A percentile compares a stretch with the other conserved stretches of the same genome.
phyloP scores from a whole-genome alignment of 2,113 vertebrate species.

The Lanius collurio region DNA sequence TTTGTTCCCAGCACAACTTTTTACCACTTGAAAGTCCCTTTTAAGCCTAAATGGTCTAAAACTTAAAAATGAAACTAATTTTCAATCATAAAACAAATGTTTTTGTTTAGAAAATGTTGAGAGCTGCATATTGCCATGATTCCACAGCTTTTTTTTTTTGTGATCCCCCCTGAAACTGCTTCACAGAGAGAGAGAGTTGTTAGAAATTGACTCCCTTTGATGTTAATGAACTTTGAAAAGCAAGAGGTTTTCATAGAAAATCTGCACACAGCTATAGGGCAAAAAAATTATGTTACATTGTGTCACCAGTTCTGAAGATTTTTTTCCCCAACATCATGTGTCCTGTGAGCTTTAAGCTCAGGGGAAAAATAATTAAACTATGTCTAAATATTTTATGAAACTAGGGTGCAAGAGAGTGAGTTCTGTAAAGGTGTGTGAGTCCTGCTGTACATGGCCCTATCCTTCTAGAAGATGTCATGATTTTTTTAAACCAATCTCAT shows the following conservation, averaged over 20 bases:
- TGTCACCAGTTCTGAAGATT: not conserved
- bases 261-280: not conserved
- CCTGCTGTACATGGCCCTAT: not conserved
- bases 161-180: not conserved
- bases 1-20: slow-evolving; percentile 6
- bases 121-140: not conserved
- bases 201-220: not conserved
- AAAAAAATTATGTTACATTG: not conserved
- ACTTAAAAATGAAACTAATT: slow-evolving; percentile 16
- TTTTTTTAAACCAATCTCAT: not conserved
- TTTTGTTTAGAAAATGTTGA: slow-evolving; percentile 24
- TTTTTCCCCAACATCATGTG: not conserved
- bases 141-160: not conserved
- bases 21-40: not conserved
- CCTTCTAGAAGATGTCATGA: not conserved
- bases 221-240: not conserved
- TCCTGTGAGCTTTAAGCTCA: not conserved
- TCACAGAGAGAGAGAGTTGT: not conserved
- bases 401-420: not conserved
- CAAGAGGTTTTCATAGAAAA: not conserved
- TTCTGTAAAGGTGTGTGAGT: not conserved
- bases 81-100: slow-evolving; percentile 30
- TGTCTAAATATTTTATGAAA: not conserved
- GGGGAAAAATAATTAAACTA: not conserved
- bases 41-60: slow-evolving; percentile 1